These are phyloP conservation scores for Mionectes macconnelli DNA, from an alignment of 2,113 vertebrate species.

Conservation along the genomic window DNA sequence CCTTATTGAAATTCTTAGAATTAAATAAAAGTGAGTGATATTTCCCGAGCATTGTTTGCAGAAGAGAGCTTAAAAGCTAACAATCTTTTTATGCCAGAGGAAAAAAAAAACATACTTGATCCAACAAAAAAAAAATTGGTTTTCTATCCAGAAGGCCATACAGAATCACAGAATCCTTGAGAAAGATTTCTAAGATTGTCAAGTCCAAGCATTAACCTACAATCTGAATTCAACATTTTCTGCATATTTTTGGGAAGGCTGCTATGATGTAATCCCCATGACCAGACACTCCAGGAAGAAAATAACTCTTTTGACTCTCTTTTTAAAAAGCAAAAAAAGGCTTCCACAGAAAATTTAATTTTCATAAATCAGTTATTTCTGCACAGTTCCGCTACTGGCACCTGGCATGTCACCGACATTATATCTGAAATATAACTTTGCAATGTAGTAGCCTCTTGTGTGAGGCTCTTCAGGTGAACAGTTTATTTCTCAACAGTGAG, in stretches of 20 bases:
- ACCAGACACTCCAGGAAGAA: not conserved
- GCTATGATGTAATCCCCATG: not conserved
- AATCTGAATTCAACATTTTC: not conserved
- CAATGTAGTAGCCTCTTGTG: not conserved
- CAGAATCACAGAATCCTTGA: not conserved
- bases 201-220: not conserved
- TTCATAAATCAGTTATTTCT: not conserved
- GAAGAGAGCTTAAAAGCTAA: conserved; percentile 39
- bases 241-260: not conserved
- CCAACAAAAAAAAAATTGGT: not conserved
- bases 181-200: not conserved
- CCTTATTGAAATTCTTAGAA: conserved; percentile 58
- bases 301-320: not conserved
- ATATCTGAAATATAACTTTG: not conserved
- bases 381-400: not conserved
- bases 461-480: not conserved
- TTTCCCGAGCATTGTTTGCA: conserved; percentile 47
- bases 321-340: not conserved
- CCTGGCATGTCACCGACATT: not conserved
- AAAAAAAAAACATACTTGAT: not conserved
- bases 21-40: conserved; percentile 62
- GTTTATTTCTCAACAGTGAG: not conserved
- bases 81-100: not conserved
- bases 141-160: not conserved
- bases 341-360: not conserved